Evolutionary conservation across 2,797 vertebrate species (phyloP), one percentile per base, ranked within the genome.

Genomic region (Chloroceryle inda): DNA sequence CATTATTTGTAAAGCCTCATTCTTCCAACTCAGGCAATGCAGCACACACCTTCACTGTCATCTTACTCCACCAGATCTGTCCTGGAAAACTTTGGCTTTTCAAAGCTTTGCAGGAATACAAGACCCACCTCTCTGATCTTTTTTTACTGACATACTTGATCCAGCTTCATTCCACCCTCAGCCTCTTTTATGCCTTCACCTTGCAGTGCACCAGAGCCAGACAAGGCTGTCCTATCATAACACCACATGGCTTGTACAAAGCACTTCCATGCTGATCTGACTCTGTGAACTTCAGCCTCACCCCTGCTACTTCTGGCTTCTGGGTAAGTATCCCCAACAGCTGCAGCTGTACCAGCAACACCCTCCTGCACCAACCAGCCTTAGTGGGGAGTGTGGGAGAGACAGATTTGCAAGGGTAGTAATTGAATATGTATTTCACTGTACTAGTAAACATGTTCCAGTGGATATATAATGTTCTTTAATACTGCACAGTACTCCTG

Each of bases 261-360:
- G 7, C 49, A 29, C 56, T 52, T 74, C 75, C 42, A 40, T 24
- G 5, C 5, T 5, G 52, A 82, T 7, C 27, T 47, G 71, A 47
- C 0, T 45, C 40, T 7, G 8, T 20, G 24, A 88, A 20, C 38
- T 79, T 44, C 42, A 53, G 24, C 22, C n/a, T 13, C 15, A 23
- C 5, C 17, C 5, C 0, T 14, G 59, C 45, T 27, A 24, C 31
- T 52, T 69, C 24, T 45, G 44, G 45, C 29, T 66, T 23, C 37
- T 11, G 37, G 0, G 21, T 38, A 23, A 17, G 73, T 66, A 55
- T 20, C 44, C 29, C 44, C 11, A 45, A 14, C 12, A 71, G 33
- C 38, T 1, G 4, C 1, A 13, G n/a, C 21, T 64, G 1, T 8
- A 16, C 2, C 22, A 20, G 37, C 42, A 88, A 76, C 8, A 5